Evolutionary conservation across 2,888 invertebrate genomes (phyloP), one percentile per base, ranked within the genome.

Genomic region (Orchesellides sinensis): DNA sequence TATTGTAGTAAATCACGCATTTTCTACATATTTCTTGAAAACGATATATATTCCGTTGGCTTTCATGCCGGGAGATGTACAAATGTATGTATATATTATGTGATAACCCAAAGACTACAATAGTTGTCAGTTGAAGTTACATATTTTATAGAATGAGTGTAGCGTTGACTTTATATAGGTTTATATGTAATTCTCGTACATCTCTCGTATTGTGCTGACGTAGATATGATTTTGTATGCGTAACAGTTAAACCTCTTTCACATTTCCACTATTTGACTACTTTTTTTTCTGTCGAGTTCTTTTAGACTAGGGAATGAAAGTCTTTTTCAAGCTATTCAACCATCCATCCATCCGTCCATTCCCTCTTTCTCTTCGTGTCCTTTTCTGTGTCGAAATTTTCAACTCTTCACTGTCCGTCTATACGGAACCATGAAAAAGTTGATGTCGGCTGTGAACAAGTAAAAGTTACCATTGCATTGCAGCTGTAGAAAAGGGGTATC

Each of bases 331-430:
- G 35, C 21, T 40, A 63, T 40, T 40, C 54, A 75, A 21, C 74
- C 65, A 74, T 78, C 47, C 63, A 73, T 63, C 63, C 47, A 47
- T 49, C 45, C 29, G 78, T 78, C 78, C 78, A 69, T 78, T 78
- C 69, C 68, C 45, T 35, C 45, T 74, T 19, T 66, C 59, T 54
- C 52, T 59, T 52, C 35, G 47, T 54, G 27, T 78, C 68, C 19
- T 35, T 63, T 27, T 73, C 59, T 69, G 1, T 65, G 65, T 23
- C 40, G 56, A 75, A 75, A 75, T 45, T 66, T 80, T 80, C 79
- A 79, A 72, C 56, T 80, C 72, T 72, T 72, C 72, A 72, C 65
- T 80, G 79, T 72, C 70, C 66, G 45, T 29, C 78, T 61, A n/a
- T n/a, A 17, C 74, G 45, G 6, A 56, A 45, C 23, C n/a, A 54